Conservation (phyloP, 2,888 invertebrate genomes). For the Gari tellinella region DNA sequence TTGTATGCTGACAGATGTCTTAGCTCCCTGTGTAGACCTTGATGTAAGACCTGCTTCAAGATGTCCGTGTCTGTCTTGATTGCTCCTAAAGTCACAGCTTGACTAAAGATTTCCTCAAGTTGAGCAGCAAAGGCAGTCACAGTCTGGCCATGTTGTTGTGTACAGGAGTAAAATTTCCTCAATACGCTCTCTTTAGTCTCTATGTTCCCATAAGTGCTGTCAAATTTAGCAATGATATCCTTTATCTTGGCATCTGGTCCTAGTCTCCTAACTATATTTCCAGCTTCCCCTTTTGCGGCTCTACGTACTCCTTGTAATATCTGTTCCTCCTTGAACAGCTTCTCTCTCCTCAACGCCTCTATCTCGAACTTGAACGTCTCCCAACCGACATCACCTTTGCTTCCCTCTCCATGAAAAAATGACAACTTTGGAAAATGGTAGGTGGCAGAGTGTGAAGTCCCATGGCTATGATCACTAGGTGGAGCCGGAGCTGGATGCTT, state of each 20-base stretch:
- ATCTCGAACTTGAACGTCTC: slow-evolving; percentile 18
- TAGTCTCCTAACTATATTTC: slow-evolving; percentile 6
- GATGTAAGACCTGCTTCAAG: slow-evolving; percentile 11
- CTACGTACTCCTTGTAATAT: not conserved
- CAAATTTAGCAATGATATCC: not conserved
- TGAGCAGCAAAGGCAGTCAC: not conserved
- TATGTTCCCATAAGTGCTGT: not conserved
- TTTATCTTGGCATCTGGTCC: not conserved
- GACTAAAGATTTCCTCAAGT: slow-evolving; percentile 8
- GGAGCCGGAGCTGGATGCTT: too few relatives aligned
- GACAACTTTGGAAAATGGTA: slow-evolving; percentile 5
- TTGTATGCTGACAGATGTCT: slow-evolving; percentile 23
- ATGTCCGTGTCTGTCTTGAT: slow-evolving; percentile 10
- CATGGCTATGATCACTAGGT: too few relatives aligned
- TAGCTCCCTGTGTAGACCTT: slow-evolving; percentile 18
- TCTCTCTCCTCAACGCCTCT: not conserved
- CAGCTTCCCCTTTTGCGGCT: slow-evolving; percentile 7
- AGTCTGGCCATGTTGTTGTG: slow-evolving; percentile 1
- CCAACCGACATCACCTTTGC: slow-evolving; percentile 21
- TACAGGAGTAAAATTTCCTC: slow-evolving; percentile 14
- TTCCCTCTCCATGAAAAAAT: slow-evolving; percentile 18
- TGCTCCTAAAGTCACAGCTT: slow-evolving; percentile 20
- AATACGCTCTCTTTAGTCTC: slow-evolving; percentile 4
- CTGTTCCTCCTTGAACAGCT: not conserved
- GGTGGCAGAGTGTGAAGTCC: not conserved